These are phyloP conservation scores for Pterocles burchelli DNA, from an alignment of 2,113 vertebrate genomes.

Conservation along the genomic window DNA sequence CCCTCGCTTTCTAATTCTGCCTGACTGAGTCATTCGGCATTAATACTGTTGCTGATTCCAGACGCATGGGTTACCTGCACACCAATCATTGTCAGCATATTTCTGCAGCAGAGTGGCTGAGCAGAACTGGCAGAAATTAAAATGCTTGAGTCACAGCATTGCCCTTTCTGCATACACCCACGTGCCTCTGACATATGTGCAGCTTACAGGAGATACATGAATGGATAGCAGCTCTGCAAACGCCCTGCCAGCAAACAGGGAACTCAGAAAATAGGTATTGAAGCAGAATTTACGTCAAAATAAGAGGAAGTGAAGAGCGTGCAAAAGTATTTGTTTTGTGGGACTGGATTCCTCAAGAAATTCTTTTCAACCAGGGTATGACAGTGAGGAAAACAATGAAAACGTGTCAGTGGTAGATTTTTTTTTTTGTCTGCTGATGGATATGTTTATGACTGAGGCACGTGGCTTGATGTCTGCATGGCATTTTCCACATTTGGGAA, in stretches of 20 bases:
- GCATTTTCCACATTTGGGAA: background rate
- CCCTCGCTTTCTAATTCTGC: background rate
- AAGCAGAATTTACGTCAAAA: background rate
- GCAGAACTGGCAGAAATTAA: background rate
- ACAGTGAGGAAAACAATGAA: background rate
- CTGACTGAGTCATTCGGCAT: background rate
- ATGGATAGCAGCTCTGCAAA: background rate
- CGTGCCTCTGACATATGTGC: background rate
- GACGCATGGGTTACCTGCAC: background rate
- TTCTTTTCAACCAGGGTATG: background rate
- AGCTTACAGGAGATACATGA: background rate
- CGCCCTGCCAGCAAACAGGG: background rate
- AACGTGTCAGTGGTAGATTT: background rate
- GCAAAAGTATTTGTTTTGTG: background rate
- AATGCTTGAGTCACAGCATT: conserved; percentile 14
- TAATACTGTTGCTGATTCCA: background rate
- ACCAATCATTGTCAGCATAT: background rate
- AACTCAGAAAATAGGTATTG: background rate
- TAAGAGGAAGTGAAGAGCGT: background rate
- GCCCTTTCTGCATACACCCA: conserved; percentile 38
- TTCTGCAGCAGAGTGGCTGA: background rate
- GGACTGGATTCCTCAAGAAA: background rate
- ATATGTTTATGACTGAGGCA: background rate
- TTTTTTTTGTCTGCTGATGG: background rate
- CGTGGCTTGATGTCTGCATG: background rate